These are phyloP conservation scores for Synergus laeviventris DNA, from an alignment of 2,888 invertebrate species.

Conservation along the genomic window DNA sequence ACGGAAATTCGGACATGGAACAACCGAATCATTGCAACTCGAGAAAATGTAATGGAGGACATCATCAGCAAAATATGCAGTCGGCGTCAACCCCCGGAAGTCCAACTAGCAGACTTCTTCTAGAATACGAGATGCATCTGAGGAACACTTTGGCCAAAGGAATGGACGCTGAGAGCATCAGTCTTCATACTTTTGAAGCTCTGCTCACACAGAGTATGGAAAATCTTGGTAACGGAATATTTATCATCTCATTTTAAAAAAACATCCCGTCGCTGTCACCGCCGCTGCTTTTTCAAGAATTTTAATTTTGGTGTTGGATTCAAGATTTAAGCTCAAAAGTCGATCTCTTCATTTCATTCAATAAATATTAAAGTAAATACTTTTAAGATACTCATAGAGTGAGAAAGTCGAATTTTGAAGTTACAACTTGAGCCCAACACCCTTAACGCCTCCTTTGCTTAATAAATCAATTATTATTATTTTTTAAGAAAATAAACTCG, in stretches of 20 bases:
- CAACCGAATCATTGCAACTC: slow-evolving; percentile 80
- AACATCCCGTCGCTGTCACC: too few relatives aligned
- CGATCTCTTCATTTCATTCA: too few relatives aligned
- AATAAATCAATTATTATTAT: too few relatives aligned
- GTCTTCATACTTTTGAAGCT: slow-evolving; percentile 95
- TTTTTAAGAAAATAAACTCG: background rate
- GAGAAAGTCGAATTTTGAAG: too few relatives aligned
- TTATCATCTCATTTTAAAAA: too few relatives aligned
- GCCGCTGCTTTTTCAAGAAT: too few relatives aligned
- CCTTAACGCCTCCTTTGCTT: too few relatives aligned
- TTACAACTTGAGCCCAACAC: too few relatives aligned
- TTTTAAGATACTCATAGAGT: too few relatives aligned
- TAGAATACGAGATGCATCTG: slow-evolving; percentile 96
- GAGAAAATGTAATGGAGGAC: slow-evolving; percentile 69
- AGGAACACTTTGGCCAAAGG: slow-evolving; percentile 95
- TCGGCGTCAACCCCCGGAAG: slow-evolving; percentile 84
- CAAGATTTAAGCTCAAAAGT: too few relatives aligned
- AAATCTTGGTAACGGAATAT: slow-evolving; percentile 85
- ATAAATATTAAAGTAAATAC: too few relatives aligned
- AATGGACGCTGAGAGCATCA: slow-evolving; percentile 96
- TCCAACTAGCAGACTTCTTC: slow-evolving; percentile 88
- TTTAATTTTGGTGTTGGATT: too few relatives aligned
- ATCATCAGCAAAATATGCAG: slow-evolving; percentile 76
- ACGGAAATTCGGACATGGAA: slow-evolving; percentile 93
- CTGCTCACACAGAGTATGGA: slow-evolving; percentile 96